Evolutionary conservation across 2,797 vertebrate genomes (phyloP), one percentile per base, ranked within the genome.

Genomic region (Tokudaia muenninki): DNA sequence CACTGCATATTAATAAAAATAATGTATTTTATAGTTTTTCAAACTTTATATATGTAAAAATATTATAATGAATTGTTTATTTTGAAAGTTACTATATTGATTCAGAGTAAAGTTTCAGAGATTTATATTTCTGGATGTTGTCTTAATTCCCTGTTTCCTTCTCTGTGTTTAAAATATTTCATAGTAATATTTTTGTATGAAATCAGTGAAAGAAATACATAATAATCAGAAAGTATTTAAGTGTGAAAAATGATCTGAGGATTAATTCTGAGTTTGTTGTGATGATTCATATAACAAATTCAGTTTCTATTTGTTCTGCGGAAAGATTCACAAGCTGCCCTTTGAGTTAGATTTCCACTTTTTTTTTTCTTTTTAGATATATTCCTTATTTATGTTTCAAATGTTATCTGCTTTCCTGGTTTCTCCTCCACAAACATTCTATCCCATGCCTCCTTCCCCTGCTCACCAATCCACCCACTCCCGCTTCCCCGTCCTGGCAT

Each of bases 151-250:
- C 67, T 92, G 6, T 75, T 94, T 47, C 82, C 12, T 67, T 52
- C 19, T 61, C 5, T 50, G 41, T 63, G 2, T 44, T 92, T 90
- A 93, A 93, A 93, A 75, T 61, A 90, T 29, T 89, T 95, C 41
- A 79, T 61, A 91, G 81, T 57, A 82, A 74, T 63, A 84, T 87
- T 91, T 94, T 95, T 83, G 17, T 57, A 41, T 89, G 59, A 86
- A 96, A 82, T 7, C 61, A 72, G 50, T 52, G 17, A 61, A 87
- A n/a, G 6, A 89, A 81, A 90, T 57, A 21, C 0, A 75, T 9
- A 77, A 65, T 44, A 82, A 65, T 47, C 31, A 77, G 41, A 70
- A 92, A 86, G 17, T 94, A 78, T 52, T 16, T 77, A 24, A 92
- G 50, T 26, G 34, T 75, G 26, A 86, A 90, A 94, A 84, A 16